These are phyloP conservation scores for Cetonia aurata DNA, from an alignment of 2,888 invertebrate genomes.

Conservation along the genomic window DNA sequence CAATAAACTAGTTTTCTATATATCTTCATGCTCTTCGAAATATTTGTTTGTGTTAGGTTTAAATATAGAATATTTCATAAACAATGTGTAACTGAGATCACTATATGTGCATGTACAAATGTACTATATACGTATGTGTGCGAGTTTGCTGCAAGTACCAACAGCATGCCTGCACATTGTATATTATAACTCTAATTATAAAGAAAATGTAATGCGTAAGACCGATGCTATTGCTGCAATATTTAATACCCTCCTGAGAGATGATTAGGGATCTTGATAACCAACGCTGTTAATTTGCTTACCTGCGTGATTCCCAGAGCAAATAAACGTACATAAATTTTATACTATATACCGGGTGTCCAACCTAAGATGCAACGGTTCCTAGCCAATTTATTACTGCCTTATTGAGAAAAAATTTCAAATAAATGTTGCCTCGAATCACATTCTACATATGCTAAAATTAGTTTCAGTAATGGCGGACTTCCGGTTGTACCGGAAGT, in stretches of 20 bases:
- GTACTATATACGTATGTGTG: not conserved
- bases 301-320: too few species aligned
- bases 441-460: too few species aligned
- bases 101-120: conserved; percentile 22
- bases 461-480: too few species aligned
- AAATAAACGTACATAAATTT: too few species aligned
- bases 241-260: conserved; percentile 31
- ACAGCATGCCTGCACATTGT: conserved; percentile 20
- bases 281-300: too few species aligned
- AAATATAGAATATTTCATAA: conserved; percentile 46
- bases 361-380: too few species aligned
- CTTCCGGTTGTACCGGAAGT: too few species aligned
- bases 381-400: too few species aligned
- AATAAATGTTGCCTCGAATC: too few species aligned
- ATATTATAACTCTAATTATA: conserved; percentile 32
- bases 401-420: too few species aligned
- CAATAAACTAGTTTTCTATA: conserved; percentile 49
- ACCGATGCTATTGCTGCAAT: conserved; percentile 11
- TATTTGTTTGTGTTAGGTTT: conserved; percentile 43
- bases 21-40: conserved; percentile 40
- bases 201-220: conserved; percentile 33
- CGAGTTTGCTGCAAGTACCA: not conserved
- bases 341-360: too few species aligned
- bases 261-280: not conserved
- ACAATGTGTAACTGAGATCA: conserved; percentile 26